These are phyloP conservation scores for Marronus borbonicus DNA, from an alignment of 2,888 invertebrate species.

Conservation along the genomic window DNA sequence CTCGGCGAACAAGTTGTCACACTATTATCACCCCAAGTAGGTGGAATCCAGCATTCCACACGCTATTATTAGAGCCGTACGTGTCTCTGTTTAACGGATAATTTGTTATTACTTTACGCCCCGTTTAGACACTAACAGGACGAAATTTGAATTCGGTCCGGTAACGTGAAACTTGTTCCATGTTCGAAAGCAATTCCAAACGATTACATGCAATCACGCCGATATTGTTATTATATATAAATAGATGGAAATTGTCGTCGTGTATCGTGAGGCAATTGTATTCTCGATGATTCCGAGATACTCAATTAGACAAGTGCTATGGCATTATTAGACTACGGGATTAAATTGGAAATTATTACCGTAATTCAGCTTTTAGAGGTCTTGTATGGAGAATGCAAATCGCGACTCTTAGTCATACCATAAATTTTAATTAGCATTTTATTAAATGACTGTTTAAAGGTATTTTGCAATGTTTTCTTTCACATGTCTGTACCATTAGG, in stretches of 20 bases:
- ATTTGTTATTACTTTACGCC: slow-evolving; percentile 48
- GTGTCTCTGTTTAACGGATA: slow-evolving; percentile 55
- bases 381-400: slow-evolving; percentile 29
- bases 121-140: slow-evolving; percentile 33
- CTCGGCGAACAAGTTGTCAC: slow-evolving; percentile 59
- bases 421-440: slow-evolving; percentile 45
- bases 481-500: neutral
- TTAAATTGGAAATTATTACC: slow-evolving; percentile 44
- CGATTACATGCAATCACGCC: slow-evolving; percentile 37
- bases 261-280: slow-evolving; percentile 38
- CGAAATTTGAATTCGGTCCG: slow-evolving; percentile 46
- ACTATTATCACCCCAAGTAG: slow-evolving; percentile 61
- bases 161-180: slow-evolving; percentile 46
- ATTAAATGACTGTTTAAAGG: slow-evolving; percentile 11
- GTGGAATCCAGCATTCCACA: slow-evolving; percentile 59
- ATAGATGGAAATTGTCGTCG: slow-evolving; percentile 31
- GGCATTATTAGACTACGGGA: slow-evolving; percentile 34
- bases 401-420: slow-evolving; percentile 13
- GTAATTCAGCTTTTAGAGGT: slow-evolving; percentile 42
- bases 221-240: slow-evolving; percentile 46
- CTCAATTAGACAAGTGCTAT: slow-evolving; percentile 41
- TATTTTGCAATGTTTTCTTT: slow-evolving; percentile 1
- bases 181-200: slow-evolving; percentile 32
- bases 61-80: slow-evolving; percentile 57
- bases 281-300: slow-evolving; percentile 36